A percentile compares a stretch with the other conserved stretches of the same genome.
Conservation (phyloP, 1,140 invertebrate genomes). For the Neoseiulus cucumeris region DNA sequence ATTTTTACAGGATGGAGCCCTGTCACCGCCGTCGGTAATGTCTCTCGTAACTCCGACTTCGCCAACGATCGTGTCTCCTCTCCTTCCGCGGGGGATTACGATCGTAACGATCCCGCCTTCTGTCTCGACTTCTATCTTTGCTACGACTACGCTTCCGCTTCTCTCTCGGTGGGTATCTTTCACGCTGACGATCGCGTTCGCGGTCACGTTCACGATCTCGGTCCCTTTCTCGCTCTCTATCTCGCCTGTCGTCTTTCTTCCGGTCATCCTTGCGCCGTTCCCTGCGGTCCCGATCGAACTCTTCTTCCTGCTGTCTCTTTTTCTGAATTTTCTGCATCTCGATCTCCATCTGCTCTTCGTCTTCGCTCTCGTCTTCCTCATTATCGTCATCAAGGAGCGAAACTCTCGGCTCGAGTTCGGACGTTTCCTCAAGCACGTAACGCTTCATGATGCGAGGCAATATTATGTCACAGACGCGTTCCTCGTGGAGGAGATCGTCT, state of each 20-base stretch:
- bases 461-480: conserved; percentile 84
- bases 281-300: conserved; percentile 14
- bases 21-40: too few relatives aligned
- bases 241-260: conserved; percentile 11
- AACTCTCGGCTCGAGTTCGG: conserved; percentile 71
- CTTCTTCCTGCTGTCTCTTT: background rate
- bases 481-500: conserved; percentile 73
- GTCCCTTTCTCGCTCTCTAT: conserved; percentile 15
- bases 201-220: conserved; percentile 11
- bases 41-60: too few relatives aligned
- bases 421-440: conserved; percentile 74
- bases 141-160: conserved; percentile 11
- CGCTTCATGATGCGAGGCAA: conserved; percentile 60
- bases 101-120: conserved; percentile 1
- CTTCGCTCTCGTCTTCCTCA: background rate
- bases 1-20: too few relatives aligned
- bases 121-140: conserved; percentile 1
- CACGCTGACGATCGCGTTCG: background rate
- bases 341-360: background rate
- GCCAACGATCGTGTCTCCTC: too few relatives aligned
- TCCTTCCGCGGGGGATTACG: background rate
- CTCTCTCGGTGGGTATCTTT: conserved; percentile 12
- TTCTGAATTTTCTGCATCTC: conserved; percentile 12
- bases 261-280: conserved; percentile 13
- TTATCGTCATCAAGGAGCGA: conserved; percentile 65